Evolutionary conservation across 2,797 vertebrate genomes (phyloP).

Genomic region (Nasua narica): DNA sequence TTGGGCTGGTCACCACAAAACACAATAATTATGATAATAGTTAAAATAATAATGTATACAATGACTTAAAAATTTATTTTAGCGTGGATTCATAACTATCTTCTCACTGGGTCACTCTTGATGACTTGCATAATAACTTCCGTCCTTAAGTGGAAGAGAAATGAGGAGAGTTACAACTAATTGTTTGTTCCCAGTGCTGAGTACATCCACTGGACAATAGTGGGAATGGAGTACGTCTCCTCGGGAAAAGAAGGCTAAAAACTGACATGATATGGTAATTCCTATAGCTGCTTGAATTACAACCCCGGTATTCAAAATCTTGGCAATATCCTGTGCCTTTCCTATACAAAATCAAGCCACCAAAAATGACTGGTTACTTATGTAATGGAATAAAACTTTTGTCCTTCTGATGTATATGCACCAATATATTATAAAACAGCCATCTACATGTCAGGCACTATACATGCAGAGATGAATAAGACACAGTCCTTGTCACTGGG

Average conservation of each 20-base stretch:
- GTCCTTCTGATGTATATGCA: neutral
- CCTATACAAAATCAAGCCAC: neutral
- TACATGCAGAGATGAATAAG: neutral
- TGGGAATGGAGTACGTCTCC: neutral
- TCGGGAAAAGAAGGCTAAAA: neutral
- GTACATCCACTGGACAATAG: neutral
- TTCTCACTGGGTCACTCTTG: neutral
- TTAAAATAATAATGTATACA: neutral
- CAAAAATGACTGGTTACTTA: neutral
- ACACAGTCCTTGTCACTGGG: neutral
- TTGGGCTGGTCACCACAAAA: neutral
- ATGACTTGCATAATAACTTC: neutral
- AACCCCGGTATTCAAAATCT: neutral
- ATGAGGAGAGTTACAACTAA: neutral
- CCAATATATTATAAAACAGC: neutral
- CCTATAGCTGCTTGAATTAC: neutral
- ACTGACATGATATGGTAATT: neutral
- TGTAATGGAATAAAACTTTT: neutral
- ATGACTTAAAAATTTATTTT: neutral
- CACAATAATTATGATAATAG: neutral
- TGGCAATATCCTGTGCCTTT: neutral
- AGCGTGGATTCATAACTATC: neutral
- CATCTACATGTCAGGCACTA: neutral
- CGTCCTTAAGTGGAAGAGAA: neutral
- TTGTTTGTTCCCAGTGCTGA: neutral